Conservation (phyloP, 2,888 invertebrate genomes). For the Blastobasis lacticolella region DNA sequence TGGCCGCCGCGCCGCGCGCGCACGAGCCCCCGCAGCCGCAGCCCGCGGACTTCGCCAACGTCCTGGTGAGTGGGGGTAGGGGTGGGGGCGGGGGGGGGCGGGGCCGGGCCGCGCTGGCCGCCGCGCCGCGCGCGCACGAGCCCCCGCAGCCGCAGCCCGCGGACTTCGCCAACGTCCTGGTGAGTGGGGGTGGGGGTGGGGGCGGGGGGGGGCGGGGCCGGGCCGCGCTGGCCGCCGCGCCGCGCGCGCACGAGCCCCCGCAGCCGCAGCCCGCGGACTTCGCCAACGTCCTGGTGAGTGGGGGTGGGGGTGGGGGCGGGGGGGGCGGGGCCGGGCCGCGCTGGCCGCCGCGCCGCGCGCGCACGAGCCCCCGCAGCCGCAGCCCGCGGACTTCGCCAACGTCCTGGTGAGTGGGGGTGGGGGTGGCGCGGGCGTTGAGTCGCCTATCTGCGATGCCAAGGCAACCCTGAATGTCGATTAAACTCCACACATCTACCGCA, state of each 20-base stretch:
- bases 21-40: neutral
- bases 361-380: neutral
- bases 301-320: no score
- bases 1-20: neutral
- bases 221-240: slow-evolving; percentile 1
- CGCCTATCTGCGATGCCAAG: no score
- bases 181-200: no score
- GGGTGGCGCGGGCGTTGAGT: no score
- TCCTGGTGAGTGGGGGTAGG: neutral
- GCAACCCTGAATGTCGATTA: no score
- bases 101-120: neutral
- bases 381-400: neutral
- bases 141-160: neutral
- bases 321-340: neutral
- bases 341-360: neutral
- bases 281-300: neutral
- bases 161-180: neutral
- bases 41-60: neutral
- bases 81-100: neutral
- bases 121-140: neutral
- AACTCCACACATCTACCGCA: no score
- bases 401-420: neutral
- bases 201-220: slow-evolving; percentile 13
- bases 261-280: neutral
- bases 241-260: neutral